Conservation (phyloP, 2,888 invertebrate species). For the Caradrina clavipalpis region DNA sequence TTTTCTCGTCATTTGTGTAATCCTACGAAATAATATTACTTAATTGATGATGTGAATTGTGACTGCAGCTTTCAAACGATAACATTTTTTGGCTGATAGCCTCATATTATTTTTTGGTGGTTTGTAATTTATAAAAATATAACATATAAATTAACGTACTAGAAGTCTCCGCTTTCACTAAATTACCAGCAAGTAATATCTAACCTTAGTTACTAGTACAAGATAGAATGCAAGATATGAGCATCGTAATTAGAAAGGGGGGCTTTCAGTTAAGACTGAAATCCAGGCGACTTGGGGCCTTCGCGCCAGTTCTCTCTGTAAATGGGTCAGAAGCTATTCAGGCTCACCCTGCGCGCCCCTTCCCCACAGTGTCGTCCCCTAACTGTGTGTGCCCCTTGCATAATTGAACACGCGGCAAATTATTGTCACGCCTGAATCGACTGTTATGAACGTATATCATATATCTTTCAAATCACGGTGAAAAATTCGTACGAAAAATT, state of each 20-base stretch:
- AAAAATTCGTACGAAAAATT: conserved; percentile 26
- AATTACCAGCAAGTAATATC: not conserved
- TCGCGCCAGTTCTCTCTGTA: conserved; percentile 82
- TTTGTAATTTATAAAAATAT: too few relatives aligned
- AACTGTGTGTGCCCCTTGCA: conserved; percentile 85
- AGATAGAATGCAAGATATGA: conserved; percentile 63
- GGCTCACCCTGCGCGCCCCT: conserved; percentile 68
- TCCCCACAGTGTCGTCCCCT: conserved; percentile 72
- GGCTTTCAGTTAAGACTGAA: conserved; percentile 62
- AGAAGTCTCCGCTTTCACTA: not conserved
- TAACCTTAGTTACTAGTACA: conserved; percentile 9
- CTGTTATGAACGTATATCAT: conserved; percentile 73
- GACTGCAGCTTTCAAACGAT: too few relatives aligned
- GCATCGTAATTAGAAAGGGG: conserved; percentile 65
- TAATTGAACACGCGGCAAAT: conserved; percentile 89
- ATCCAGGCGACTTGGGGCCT: conserved; percentile 76
- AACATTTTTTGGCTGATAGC: too few relatives aligned
- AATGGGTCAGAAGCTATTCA: conserved; percentile 89
- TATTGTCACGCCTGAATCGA: conserved; percentile 84
- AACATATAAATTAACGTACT: too few relatives aligned
- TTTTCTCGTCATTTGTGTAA: too few relatives aligned
- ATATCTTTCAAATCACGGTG: conserved; percentile 66
- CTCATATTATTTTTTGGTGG: too few relatives aligned
- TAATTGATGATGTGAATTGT: too few relatives aligned
- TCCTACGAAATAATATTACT: too few relatives aligned